Evolutionary conservation across 2,888 invertebrate genomes (phyloP), one percentile per base, ranked within the genome.

Genomic region (Andrena dorsata): DNA sequence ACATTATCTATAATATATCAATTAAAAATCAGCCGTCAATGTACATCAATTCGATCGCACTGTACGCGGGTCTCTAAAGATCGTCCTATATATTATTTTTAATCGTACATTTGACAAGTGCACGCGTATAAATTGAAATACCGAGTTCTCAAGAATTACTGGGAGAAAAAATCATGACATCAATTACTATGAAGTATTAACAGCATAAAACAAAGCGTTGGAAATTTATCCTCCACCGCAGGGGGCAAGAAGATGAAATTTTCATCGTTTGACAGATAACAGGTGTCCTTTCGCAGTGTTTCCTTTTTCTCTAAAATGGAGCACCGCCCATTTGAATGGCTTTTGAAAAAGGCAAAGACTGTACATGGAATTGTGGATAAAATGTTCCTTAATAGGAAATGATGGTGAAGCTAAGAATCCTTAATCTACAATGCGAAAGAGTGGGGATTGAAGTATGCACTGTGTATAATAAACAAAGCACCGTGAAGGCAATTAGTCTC

Each of bases 1-100:
- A 92, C 94, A 94, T 94, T 86, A 91, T 93, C 92, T 92, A 71
- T 20, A 51, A 16, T 4, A n/a, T 5, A 47, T 30, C 10, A 16
- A 2, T 23, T 60, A 23, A 47, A 53, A 63, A 28, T 53, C 70
- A 26, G n/a, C n/a, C 2, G 13, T 8, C 13, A 13, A 32, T 20
- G 16, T 20, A 20, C 51, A 51, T 20, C 6, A 8, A 51, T 51
- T 51, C 51, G 7, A 51, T 51, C 20, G 7, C 20, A 2, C 20
- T 51, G 2, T n/a, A n/a, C n/a, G 5, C 7, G n/a, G 2, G 7
- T 51, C 20, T 51, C 51, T 51, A 51, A 20, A 30, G 20, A 23
- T 32, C 7, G 2, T 51, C 8, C 16, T 23, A 16, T 26, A 13
- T 32, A 20, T 16, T 53, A 41, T 23, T 2, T 1, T 35, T 2